These are phyloP conservation scores for Aproaerema taeniolella DNA, from an alignment of 2,888 invertebrate genomes.

Conservation along the genomic window DNA sequence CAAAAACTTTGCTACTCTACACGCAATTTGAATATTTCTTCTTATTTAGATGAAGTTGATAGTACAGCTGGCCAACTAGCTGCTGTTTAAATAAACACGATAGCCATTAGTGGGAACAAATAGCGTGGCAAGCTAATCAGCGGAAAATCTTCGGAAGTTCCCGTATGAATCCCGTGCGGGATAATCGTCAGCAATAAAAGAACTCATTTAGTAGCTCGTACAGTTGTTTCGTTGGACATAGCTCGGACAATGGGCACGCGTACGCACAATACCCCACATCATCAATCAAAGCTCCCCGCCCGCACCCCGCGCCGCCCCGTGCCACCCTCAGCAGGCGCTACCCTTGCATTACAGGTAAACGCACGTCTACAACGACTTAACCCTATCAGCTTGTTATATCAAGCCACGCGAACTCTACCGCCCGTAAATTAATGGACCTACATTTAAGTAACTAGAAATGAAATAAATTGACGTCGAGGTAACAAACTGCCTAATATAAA, in stretches of 20 bases:
- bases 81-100: too few relatives aligned
- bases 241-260: constrained; percentile 59
- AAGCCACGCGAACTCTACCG: constrained; percentile 20
- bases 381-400: constrained; percentile 25
- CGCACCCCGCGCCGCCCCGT: constrained; percentile 23
- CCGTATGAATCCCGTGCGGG: constrained; percentile 30
- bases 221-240: constrained; percentile 62
- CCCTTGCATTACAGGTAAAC: constrained; percentile 35
- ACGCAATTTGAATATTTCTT: too few relatives aligned
- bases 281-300: constrained; percentile 55
- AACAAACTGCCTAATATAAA: neutral
- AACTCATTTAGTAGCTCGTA: constrained; percentile 45
- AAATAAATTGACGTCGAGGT: constrained; percentile 5
- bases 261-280: constrained; percentile 55
- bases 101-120: constrained; percentile 1
- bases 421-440: constrained; percentile 7
- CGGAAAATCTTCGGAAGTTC: constrained; percentile 30
- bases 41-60: too few relatives aligned
- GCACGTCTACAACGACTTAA: constrained; percentile 27
- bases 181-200: constrained; percentile 50
- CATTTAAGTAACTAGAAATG: constrained; percentile 6
- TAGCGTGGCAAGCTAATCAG: constrained; percentile 22
- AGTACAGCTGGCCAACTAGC: too few relatives aligned
- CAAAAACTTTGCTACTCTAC: constrained; percentile 1
- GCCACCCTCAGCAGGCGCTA: constrained; percentile 19